Base-by-base conservation (phyloP, 2,888 invertebrate genomes). In the Acleris cristana region DNA sequence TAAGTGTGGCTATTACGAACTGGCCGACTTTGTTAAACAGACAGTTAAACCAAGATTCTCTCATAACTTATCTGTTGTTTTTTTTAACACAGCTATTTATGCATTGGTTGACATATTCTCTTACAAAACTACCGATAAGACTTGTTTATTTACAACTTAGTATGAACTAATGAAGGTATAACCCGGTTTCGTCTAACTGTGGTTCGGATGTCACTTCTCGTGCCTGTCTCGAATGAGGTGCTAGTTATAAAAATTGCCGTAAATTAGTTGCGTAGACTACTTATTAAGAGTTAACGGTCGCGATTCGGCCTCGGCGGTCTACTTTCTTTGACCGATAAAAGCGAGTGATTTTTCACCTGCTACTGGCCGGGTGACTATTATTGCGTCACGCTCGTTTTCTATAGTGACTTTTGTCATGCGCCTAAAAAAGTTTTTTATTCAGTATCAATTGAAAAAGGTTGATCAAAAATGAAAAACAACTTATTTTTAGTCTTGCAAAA, bases 171-270 rank as follows among this genome's bases (percentile, higher is more conserved):
- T 87, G 78, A 86, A 80, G 88, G 88, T 92, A n/a, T n/a, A 82
- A 92, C 92, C 90, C 84, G 87, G 92, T 91, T 87, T 82, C 78
- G 73, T 71, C 78, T 90, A 91, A 91, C 91, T 87, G 92, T 91
- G 81, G 82, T 86, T 87, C 74, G 79, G 83, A 81, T 88, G 86
- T 86, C 88, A 85, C 81, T 81, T 85, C 80, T 81, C 78, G 76
- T 81, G 83, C 82, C 78, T 82, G 75, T 75, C 77, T 82, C 63
- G 83, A 85, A 85, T 83, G 84, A 87, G 85, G 85, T 83, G 89
- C 77, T 86, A 89, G 81, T 88, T 88, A 82, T 82, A 86, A 87
- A 85, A 87, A 90, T 88, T 88, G 80, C 85, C 82, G 85, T 85
- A 83, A 85, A 89, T 86, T 83, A 75, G 75, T 75, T 76, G 74